A percentile compares a stretch with the other conserved stretches of the same genome.
These are phyloP conservation scores for Amblyraja radiata DNA, from an alignment of 2,797 vertebrate genomes.

Conservation along the genomic window DNA sequence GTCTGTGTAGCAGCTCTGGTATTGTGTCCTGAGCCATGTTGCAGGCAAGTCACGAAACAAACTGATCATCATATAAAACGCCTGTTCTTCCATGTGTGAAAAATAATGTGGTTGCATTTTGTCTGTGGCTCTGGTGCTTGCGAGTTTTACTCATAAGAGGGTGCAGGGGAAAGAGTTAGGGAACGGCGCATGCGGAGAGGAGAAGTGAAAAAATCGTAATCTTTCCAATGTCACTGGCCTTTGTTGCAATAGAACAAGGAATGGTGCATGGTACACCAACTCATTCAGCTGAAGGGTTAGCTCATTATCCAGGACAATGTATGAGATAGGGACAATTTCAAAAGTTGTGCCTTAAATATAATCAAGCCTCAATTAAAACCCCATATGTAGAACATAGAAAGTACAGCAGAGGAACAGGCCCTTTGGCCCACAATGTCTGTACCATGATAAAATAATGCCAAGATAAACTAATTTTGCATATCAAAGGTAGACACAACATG, in stretches of 20 bases:
- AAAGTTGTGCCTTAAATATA: not conserved
- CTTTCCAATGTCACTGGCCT: not conserved
- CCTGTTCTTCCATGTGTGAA: not conserved
- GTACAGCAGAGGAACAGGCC: too few relatives aligned
- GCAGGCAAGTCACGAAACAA: not conserved
- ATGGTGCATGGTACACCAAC: not conserved
- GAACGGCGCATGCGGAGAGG: not conserved
- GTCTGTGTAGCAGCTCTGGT: not conserved
- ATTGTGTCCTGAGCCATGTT: not conserved
- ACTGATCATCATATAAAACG: not conserved
- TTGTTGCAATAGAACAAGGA: not conserved
- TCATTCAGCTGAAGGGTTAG: not conserved
- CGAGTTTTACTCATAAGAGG: not conserved
- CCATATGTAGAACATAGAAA: not conserved
- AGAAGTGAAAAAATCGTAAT: not conserved
- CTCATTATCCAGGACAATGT: too few relatives aligned
- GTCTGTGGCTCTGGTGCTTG: not conserved
- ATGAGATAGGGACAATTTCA: too few relatives aligned
- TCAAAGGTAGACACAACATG: too few relatives aligned
- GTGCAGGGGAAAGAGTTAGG: not conserved
- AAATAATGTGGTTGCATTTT: conserved; percentile 8
- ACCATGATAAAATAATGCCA: too few relatives aligned
- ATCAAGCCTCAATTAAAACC: too few relatives aligned
- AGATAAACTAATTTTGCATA: too few relatives aligned
- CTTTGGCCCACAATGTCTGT: too few relatives aligned